Base-by-base conservation (phyloP, 2,888 invertebrate species). In the Eupsilia transversa region DNA sequence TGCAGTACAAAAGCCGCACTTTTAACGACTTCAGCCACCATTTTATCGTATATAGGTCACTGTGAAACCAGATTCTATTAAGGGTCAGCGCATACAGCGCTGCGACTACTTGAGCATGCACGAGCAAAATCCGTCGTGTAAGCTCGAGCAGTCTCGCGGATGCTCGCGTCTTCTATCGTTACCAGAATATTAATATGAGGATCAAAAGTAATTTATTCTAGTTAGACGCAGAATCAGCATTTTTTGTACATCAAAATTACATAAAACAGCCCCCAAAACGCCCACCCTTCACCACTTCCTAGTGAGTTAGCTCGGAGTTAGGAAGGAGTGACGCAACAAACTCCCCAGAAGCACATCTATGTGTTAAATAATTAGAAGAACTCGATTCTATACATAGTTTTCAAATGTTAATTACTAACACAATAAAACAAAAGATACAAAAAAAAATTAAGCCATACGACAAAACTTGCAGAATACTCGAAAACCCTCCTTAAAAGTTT, bases 11-110 rank as follows among this genome's bases (percentile, higher is more conserved):
- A 85, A 84, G 65, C 59, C 76, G 69, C 69, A 86, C 72, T 84
- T 73, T 83, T 70, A 74, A 77, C 78, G 74, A 78, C 77, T 85
- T 81, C 56, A 86, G 77, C 54, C 57, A 72, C 80, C 75, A 85
- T 85, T 85, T 85, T 56, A 67, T 63, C 72, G 69, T 74, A 85
- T 57, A 82, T 85, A 85, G 87, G 87, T 85, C 85, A 85, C 74
- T 64, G 59, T 23, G 56, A 69, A 57, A 72, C 71, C 68, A 66
- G 61, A 59, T 52, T 73, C 67, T 46, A 72, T 73, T 84, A 56
- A 65, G n/a, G 65, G n/a, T 35, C 2, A 56, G 20, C 35, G 33
- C 12, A 35, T n/a, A 65, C 35, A 20, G 6, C n/a, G 54, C n/a
- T 4, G 10, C 33, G 17, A 10, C 46, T 46, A 9, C 23, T 30